Conservation (phyloP, 1,140 invertebrate genomes). For the Drosophila yakuba region DNA sequence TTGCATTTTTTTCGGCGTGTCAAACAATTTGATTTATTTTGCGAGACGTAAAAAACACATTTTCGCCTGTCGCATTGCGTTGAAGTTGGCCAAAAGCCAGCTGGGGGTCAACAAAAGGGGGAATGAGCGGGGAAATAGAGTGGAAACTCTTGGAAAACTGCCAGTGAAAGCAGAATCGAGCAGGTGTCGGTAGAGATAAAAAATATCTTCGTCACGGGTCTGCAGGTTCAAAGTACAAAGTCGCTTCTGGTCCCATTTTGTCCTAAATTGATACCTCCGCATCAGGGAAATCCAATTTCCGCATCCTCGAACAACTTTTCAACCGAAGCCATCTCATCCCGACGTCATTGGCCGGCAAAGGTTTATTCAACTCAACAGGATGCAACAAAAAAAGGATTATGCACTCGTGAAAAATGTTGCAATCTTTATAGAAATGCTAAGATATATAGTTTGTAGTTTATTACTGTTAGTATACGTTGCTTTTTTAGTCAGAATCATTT, state of each 20-base stretch:
- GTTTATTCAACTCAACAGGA: constrained; percentile 70
- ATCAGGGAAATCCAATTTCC: constrained; percentile 71
- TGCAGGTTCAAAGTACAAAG: constrained; percentile 55
- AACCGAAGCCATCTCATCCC: constrained; percentile 20
- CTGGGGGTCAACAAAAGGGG: background rate
- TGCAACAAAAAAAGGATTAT: background rate
- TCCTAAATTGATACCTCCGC: constrained; percentile 36
- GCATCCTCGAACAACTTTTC: constrained; percentile 41
- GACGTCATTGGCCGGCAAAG: constrained; percentile 56
- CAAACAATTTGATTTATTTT: constrained; percentile 58
- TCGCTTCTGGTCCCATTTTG: constrained; percentile 34
- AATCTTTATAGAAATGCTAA: background rate
- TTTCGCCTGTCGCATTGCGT: constrained; percentile 49
- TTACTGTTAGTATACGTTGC: too few species aligned
- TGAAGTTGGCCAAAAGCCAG: constrained; percentile 62
- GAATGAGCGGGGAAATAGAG: constrained; percentile 25
- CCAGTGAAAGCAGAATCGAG: constrained; percentile 16
- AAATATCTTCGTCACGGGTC: constrained; percentile 29
- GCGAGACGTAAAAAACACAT: constrained; percentile 45
- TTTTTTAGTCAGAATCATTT: too few species aligned
- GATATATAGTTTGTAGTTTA: background rate
- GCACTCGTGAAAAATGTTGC: constrained; percentile 4
- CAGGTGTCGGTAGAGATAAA: constrained; percentile 27
- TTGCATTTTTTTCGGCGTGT: constrained; percentile 24
- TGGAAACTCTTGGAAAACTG: constrained; percentile 42